A percentile compares a stretch with the other conserved stretches of the same genome.
These are phyloP conservation scores for Anser brachyrhynchus DNA, from an alignment of 2,113 vertebrate genomes.

Conservation along the genomic window DNA sequence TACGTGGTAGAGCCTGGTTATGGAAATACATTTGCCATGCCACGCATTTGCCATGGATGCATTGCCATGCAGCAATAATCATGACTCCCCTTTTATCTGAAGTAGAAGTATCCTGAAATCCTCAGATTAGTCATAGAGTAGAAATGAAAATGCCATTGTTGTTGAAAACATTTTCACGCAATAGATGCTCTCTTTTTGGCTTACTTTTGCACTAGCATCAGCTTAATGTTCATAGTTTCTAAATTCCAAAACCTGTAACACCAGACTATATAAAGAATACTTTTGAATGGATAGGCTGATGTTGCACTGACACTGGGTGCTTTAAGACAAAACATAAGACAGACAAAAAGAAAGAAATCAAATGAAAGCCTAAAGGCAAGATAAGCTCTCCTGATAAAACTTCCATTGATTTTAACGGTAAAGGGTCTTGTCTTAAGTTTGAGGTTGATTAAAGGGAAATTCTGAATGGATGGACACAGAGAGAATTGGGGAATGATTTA, in stretches of 20 bases:
- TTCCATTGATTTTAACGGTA: neutral
- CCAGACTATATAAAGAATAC: neutral
- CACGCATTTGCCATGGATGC: too few relatives aligned
- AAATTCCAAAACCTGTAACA: neutral
- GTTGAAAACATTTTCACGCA: neutral
- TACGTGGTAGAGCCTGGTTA: neutral
- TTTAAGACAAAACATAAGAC: neutral
- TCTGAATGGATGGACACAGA: neutral
- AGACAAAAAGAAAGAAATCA: neutral
- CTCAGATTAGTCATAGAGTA: neutral
- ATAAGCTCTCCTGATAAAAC: neutral
- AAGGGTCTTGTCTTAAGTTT: neutral
- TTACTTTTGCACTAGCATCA: neutral
- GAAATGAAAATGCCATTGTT: neutral
- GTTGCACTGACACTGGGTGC: neutral
- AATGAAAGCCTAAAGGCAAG: neutral
- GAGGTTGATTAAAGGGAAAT: neutral
- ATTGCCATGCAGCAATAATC: neutral
- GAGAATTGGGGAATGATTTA: neutral
- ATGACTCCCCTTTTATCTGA: neutral
- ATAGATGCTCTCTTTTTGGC: neutral
- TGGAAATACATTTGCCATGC: neutral
- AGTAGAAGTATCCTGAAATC: neutral
- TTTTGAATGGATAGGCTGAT: neutral
- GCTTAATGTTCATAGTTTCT: neutral